phyloP scores from a whole-genome alignment of 2,888 invertebrate genomes.

The Drosophila peninsularis region DNA sequence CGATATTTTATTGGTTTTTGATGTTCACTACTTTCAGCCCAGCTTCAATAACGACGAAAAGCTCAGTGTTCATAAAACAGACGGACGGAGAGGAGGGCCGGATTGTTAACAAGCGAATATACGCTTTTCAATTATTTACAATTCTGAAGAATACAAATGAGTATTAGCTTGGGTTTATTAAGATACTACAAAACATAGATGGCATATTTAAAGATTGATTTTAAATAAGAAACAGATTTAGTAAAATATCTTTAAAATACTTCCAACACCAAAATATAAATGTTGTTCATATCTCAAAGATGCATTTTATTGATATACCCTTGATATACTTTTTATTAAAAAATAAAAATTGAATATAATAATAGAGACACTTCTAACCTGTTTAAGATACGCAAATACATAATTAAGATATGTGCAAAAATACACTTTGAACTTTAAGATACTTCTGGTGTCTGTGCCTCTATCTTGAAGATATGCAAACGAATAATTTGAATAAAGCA shows the following conservation, averaged over 20 bases:
- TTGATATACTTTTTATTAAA: background rate
- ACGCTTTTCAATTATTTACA: too few relatives aligned
- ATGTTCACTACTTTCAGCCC: too few relatives aligned
- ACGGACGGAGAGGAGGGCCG: too few relatives aligned
- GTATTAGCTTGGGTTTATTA: too few relatives aligned
- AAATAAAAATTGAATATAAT: background rate
- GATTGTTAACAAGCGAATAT: too few relatives aligned
- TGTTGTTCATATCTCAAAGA: constrained; percentile 31
- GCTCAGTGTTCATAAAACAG: too few relatives aligned
- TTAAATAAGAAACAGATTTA: background rate
- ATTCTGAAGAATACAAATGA: too few relatives aligned
- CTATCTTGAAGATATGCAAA: too few relatives aligned
- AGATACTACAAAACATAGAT: too few relatives aligned
- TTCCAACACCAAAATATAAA: background rate
- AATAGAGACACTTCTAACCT: background rate
- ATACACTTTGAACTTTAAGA: background rate
- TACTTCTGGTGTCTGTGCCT: background rate
- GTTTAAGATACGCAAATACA: background rate
- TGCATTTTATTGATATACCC: background rate
- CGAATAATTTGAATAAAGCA: background rate
- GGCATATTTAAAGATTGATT: background rate
- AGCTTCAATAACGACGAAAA: too few relatives aligned
- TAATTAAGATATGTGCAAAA: background rate
- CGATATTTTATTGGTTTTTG: too few relatives aligned
- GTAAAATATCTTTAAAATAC: background rate